These are phyloP conservation scores for Campaea margaritaria DNA, from an alignment of 2,888 invertebrate genomes.

Conservation along the genomic window DNA sequence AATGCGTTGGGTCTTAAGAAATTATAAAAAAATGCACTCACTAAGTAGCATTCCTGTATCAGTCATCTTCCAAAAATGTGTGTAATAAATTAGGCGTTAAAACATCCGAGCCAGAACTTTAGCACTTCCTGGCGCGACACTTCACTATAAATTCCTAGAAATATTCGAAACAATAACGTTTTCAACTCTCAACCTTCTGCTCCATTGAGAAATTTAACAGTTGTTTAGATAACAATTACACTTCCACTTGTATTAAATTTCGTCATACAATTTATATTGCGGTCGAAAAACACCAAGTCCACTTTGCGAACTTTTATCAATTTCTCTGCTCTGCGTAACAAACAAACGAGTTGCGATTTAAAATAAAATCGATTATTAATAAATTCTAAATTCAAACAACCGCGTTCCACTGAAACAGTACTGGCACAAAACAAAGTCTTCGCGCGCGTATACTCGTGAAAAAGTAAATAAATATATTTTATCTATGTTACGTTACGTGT, in stretches of 20 bases:
- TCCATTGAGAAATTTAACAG: too few species aligned
- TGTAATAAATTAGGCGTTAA: constrained; percentile 12
- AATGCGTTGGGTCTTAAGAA: too few species aligned
- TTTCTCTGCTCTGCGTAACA: too few species aligned
- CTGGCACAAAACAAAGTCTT: constrained; percentile 28
- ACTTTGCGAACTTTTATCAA: too few species aligned
- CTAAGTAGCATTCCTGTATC: constrained; percentile 17
- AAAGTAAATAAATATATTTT: constrained; percentile 47
- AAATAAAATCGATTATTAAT: not conserved
- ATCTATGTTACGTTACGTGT: constrained; percentile 39
- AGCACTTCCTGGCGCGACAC: constrained; percentile 7
- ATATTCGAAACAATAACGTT: too few species aligned
- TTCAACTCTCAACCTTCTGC: too few species aligned
- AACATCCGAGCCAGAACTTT: constrained; percentile 1
- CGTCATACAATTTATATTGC: too few species aligned
- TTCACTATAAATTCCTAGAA: constrained; percentile 1
- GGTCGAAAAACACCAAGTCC: too few species aligned
- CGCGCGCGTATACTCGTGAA: constrained; percentile 37
- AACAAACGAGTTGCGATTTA: too few species aligned
- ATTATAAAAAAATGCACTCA: constrained; percentile 17
- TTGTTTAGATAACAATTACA: too few species aligned
- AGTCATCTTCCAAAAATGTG: constrained; percentile 5
- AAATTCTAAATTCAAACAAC: not conserved
- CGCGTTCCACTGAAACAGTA: constrained; percentile 17
- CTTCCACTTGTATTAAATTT: too few species aligned